These are phyloP conservation scores for Hydra vulgaris DNA, from an alignment of 30 jellyfish, hydroid and myxozoan species.

Conservation along the genomic window DNA sequence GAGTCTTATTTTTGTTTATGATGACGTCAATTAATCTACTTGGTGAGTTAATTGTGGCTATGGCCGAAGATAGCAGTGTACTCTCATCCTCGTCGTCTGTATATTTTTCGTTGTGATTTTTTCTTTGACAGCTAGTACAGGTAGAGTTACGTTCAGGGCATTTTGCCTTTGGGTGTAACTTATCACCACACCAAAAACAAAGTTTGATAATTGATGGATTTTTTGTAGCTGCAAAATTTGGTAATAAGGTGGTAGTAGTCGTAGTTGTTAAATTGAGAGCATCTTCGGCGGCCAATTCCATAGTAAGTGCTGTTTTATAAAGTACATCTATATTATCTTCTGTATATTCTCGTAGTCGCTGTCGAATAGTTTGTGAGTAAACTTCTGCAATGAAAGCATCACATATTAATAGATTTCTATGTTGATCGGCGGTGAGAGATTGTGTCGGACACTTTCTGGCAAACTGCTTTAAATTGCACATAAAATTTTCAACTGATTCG, in stretches of 20 bases:
- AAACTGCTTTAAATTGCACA: not conserved
- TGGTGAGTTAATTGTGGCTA: not conserved
- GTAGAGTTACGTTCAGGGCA: not conserved
- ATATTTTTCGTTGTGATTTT: not conserved
- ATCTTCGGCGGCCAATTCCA: not conserved
- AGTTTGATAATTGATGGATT: too few relatives aligned
- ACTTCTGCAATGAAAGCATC: not conserved
- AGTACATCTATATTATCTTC: not conserved
- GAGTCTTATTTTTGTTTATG: not conserved
- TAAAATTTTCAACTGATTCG: not conserved
- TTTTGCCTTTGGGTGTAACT: not conserved
- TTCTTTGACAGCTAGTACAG: not conserved
- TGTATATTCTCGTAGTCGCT: not conserved
- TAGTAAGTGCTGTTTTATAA: not conserved
- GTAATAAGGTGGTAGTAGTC: not conserved
- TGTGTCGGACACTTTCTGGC: not conserved
- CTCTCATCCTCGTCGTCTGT: not conserved
- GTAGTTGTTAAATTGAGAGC: not conserved
- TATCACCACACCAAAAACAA: not conserved
- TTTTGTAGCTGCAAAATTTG: not conserved
- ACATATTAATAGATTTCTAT: not conserved
- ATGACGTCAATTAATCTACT: not conserved
- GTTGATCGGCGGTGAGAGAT: not conserved
- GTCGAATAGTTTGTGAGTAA: not conserved
- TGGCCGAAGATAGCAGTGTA: not conserved